Evolutionary conservation across 2,888 invertebrate genomes (phyloP).

Genomic region (Ennomos fuscantarius): DNA sequence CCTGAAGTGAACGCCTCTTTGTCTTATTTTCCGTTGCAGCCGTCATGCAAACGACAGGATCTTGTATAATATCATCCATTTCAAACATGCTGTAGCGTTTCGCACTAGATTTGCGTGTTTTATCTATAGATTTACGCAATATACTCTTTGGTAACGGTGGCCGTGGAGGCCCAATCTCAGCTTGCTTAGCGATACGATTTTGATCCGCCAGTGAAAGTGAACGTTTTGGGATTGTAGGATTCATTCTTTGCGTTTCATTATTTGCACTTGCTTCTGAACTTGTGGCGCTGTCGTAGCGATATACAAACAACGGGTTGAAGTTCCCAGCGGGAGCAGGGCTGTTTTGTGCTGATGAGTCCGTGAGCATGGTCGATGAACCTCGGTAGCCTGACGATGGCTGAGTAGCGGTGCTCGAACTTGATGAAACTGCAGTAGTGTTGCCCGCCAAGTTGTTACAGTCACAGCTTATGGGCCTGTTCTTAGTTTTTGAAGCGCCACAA

Average conservation of each 20-base stretch:
- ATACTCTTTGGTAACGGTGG: slow-evolving; percentile 91
- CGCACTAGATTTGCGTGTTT: slow-evolving; percentile 78
- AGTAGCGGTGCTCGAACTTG: slow-evolving; percentile 89
- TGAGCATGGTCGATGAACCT: slow-evolving; percentile 93
- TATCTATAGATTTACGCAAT: slow-evolving; percentile 87
- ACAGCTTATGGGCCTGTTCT: slow-evolving; percentile 85
- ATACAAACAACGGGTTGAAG: slow-evolving; percentile 91
- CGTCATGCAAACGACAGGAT: slow-evolving; percentile 74
- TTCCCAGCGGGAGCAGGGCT: slow-evolving; percentile 86
- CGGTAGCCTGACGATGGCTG: slow-evolving; percentile 95
- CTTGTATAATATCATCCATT: slow-evolving; percentile 85
- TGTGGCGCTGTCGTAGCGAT: slow-evolving; percentile 91
- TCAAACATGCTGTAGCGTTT: slow-evolving; percentile 94
- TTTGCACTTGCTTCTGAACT: slow-evolving; percentile 90
- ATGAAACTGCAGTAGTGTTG: slow-evolving; percentile 85
- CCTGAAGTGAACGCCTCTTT: slow-evolving; percentile 91
- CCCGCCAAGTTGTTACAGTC: slow-evolving; percentile 84
- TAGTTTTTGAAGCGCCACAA: slow-evolving; percentile 81
- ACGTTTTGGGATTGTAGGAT: slow-evolving; percentile 87
- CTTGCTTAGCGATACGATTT: slow-evolving; percentile 70
- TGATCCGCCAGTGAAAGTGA: slow-evolving; percentile 87
- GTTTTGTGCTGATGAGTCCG: slow-evolving; percentile 90
- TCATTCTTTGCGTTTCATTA: slow-evolving; percentile 75
- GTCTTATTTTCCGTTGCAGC: slow-evolving; percentile 80
- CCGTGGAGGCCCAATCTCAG: slow-evolving; percentile 87